A percentile compares a stretch with the other conserved stretches of the same genome.
Conservation (phyloP, 1,140 invertebrate genomes). For the Saxidomus purpurata region DNA sequence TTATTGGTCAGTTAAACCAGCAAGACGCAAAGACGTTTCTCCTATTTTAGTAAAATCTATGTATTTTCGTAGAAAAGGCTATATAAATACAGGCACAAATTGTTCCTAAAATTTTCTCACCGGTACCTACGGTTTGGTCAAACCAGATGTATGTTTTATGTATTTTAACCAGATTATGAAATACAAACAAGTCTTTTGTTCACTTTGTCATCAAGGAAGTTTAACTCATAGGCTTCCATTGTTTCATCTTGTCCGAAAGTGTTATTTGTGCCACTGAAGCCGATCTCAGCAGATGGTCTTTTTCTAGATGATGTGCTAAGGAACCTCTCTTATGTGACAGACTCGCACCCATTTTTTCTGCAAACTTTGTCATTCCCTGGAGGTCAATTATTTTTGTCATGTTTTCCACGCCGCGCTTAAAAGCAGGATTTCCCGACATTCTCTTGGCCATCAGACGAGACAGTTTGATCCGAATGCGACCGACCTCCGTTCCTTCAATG, state of each 20-base stretch:
- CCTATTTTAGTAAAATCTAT: too few relatives aligned
- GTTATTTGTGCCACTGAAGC: neutral
- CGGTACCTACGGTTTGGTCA: too few relatives aligned
- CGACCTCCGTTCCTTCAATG: conserved; percentile 44
- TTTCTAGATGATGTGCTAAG: neutral
- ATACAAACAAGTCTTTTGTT: too few relatives aligned
- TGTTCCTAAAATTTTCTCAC: too few relatives aligned
- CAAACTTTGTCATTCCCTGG: neutral
- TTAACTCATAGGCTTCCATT: conserved; percentile 9
- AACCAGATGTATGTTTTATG: too few relatives aligned
- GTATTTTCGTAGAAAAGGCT: too few relatives aligned
- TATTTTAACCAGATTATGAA: too few relatives aligned
- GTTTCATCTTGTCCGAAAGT: neutral
- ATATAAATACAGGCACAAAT: too few relatives aligned
- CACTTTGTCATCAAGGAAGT: neutral
- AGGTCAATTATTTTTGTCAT: neutral
- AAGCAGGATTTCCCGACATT: conserved; percentile 43
- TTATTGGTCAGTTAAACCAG: too few relatives aligned
- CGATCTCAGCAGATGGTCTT: neutral
- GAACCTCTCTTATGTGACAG: neutral
- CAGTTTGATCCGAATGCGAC: conserved; percentile 46
- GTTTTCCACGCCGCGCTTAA: conserved; percentile 27
- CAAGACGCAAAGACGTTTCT: too few relatives aligned
- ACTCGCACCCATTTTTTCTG: neutral
- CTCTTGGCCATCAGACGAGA: conserved; percentile 50